Conservation (phyloP, 1,140 invertebrate species). For the Anthonomus grandis region DNA sequence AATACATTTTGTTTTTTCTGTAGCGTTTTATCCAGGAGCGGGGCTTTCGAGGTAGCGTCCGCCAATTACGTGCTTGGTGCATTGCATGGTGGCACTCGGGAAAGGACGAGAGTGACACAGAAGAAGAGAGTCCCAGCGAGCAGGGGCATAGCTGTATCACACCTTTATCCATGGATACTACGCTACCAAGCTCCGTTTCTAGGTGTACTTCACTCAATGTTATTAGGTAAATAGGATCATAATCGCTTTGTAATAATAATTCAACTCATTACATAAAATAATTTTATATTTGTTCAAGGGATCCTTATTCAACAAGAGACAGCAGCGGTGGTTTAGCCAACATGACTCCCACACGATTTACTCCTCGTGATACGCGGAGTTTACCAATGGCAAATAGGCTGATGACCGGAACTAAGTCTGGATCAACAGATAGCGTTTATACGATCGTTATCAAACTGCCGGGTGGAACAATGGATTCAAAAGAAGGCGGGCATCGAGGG, state of each 20-base stretch:
- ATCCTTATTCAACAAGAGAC: slow-evolving; percentile 50
- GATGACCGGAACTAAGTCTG: slow-evolving; percentile 60
- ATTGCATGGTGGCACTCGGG: slow-evolving; percentile 84
- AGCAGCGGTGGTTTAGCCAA: slow-evolving; percentile 41
- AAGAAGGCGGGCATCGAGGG: no score
- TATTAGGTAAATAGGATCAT: slow-evolving; percentile 51
- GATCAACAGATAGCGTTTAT: slow-evolving; percentile 77
- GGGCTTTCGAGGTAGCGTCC: slow-evolving; percentile 30
- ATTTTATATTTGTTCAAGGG: slow-evolving; percentile 44
- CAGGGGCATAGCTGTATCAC: slow-evolving; percentile 73
- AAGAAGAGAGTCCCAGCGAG: slow-evolving; percentile 62
- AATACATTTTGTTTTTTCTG: no score
- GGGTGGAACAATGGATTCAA: slow-evolving; percentile 54
- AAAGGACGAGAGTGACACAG: slow-evolving; percentile 72
- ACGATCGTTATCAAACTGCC: slow-evolving; percentile 89
- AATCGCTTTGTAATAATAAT: not conserved
- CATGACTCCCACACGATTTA: slow-evolving; percentile 41
- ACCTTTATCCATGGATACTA: slow-evolving; percentile 81
- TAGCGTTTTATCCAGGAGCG: no score
- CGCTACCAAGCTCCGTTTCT: slow-evolving; percentile 76
- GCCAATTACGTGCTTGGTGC: slow-evolving; percentile 68
- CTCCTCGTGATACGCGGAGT: slow-evolving; percentile 47
- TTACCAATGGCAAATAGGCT: slow-evolving; percentile 49
- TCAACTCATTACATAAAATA: not conserved
- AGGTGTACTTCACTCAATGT: slow-evolving; percentile 79